Base-by-base conservation (phyloP, 2,888 invertebrate species). In the Cheilosia urbana region DNA sequence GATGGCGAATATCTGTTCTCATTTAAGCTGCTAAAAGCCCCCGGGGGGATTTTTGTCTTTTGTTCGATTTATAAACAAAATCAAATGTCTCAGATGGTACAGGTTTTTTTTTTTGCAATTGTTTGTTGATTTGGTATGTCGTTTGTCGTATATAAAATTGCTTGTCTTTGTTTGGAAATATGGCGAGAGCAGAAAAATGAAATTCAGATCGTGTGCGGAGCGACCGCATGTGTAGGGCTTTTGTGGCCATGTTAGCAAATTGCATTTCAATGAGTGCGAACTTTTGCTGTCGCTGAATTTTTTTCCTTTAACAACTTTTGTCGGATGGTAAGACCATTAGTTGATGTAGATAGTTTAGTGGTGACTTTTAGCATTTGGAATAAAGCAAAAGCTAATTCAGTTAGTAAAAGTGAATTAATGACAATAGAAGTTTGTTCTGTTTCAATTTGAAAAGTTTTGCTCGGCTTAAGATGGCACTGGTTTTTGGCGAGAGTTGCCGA, bases 21-120 rank as follows among this genome's bases (percentile, higher is more conserved):
- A 55, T 47, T 79, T 53, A 53, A 73, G 62, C 9, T 63, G 9
- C 47, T 51, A 58, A 37, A 40, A 19, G 13, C 42, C 45, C 57
- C 58, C 19, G 6, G 34, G 30, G 11, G 6, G n/a, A 15, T 34
- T 4, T 15, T 27, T 42, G 17, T 53, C 15, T 63, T 78, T 63
- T 45, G 17, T 55, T 47, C 49, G 55, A 11, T 65, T 79, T 13
- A 34, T 49, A 49, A 19, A 21, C 19, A 45, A 30, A 40, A 53
- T 15, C 11, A 60, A 42, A 58, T 57, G 17, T 42, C 27, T 27
- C 19, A 45, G 34, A 45, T 63, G 13, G 27, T n/a, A 60, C 5
- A 27, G 27, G 62, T 55, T 53, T 63, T 73, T 60, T 42, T 42
- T 53, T 47, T 45, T 40, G 40, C 66, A 73, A 40, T 75, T 75